These are phyloP conservation scores for Vespertilio murinus DNA, from an alignment of 2,797 vertebrate species.

Conservation along the genomic window DNA sequence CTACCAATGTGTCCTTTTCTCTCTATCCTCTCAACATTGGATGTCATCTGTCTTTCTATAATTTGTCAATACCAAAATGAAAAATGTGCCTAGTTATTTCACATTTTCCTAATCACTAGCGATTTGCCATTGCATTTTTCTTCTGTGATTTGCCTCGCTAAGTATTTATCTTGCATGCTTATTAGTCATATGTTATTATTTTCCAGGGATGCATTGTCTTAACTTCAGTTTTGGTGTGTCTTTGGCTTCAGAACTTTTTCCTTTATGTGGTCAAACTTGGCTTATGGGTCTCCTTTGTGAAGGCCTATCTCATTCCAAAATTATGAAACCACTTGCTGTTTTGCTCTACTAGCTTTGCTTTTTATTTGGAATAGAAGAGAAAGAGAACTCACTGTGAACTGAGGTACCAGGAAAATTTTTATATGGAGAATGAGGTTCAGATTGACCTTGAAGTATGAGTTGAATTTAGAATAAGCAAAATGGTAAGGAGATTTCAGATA, in stretches of 20 bases:
- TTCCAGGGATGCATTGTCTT: neutral
- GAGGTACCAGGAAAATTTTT: conserved; percentile 2
- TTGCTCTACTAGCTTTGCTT: conserved; percentile 8
- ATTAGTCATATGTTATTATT: neutral
- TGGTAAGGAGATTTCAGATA: neutral
- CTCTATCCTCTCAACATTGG: neutral
- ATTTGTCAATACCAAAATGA: neutral
- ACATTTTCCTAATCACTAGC: conserved; percentile 6
- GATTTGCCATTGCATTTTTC: neutral
- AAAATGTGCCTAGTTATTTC: conserved; percentile 2
- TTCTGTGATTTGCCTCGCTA: neutral
- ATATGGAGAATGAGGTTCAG: neutral
- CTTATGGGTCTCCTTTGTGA: neutral
- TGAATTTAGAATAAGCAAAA: conserved; percentile 27
- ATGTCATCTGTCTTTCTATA: neutral
- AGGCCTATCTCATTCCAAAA: neutral
- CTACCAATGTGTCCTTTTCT: neutral
- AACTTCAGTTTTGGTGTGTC: neutral
- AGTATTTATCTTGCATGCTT: neutral
- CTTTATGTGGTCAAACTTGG: neutral
- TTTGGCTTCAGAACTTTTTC: conserved; percentile 5
- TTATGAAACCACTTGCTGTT: conserved; percentile 26
- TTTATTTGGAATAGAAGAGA: conserved; percentile 31
- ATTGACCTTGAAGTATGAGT: conserved; percentile 25
- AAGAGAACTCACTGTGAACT: conserved; percentile 28